Base-by-base conservation (phyloP, 2,113 vertebrate species). In the Leuciscus idus region DNA sequence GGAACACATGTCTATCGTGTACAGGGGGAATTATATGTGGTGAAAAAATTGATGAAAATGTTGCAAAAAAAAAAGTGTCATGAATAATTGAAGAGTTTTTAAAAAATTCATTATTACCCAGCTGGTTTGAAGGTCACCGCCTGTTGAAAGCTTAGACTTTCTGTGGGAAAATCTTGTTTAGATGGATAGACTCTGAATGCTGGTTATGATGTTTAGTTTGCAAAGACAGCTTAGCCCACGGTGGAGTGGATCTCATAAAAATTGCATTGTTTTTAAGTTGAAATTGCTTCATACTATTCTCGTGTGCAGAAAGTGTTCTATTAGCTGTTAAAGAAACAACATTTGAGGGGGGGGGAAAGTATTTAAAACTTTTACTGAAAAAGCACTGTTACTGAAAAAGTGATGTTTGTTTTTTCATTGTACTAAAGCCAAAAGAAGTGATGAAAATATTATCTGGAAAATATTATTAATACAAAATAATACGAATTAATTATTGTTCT, bases 31-130 rank as follows among this genome's bases (percentile, higher is more conserved):
- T 78, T 78, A 55, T 21, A 33, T 57, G 50, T 9, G 75, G 17
- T 4, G 19, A 73, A 68, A 81, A 61, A 57, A 86, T 82, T 55
- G 84, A 91, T 90, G 89, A 84, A 96, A 97, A 95, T 95, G 95
- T 95, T 96, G 94, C 92, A 88, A 95, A 95, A 95, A 30, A 26
- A 95, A 96, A 95, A 96, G 95, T 92, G 89, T 92, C 92, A 96
- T 98, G 95, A 97, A 99, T 97, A 97, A 97, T 97, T 96, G 93
- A 98, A 96, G 92, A 96, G 92, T 96, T 97, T 95, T 95, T 97
- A 93, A 96, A 96, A 97, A 95, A 96, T 97, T 96, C 92, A 96
- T 95, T 93, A 95, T 96, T 95, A 95, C 95, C 94, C 96, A 94
- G 93, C 94, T 84, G 91, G 94, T 90, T 92, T 93, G 95, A 97